These are phyloP conservation scores for Tuberolachnus salignus DNA, from an alignment of 2,888 invertebrate species.

Conservation along the genomic window DNA sequence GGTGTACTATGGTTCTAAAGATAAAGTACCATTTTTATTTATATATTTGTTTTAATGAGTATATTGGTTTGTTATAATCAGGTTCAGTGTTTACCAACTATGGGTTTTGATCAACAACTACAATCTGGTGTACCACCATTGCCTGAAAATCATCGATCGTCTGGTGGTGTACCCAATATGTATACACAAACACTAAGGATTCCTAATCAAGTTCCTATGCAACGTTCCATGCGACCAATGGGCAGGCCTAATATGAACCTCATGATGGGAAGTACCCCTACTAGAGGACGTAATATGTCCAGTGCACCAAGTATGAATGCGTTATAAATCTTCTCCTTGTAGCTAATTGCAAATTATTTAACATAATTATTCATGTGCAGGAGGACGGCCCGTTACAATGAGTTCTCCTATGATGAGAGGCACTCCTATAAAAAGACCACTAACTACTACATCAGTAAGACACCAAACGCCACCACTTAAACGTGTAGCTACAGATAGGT, in stretches of 20 bases:
- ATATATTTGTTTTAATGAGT: not conserved
- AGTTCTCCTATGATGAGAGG: constrained; percentile 7
- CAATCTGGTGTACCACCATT: constrained; percentile 37
- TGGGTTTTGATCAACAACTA: constrained; percentile 42
- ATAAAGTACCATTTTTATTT: too few relatives aligned
- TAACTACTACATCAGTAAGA: not conserved
- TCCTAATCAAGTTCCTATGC: constrained; percentile 39
- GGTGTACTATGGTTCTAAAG: too few relatives aligned
- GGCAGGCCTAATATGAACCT: not conserved
- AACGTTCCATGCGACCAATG: constrained; percentile 36
- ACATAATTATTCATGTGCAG: not conserved
- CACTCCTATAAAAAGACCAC: constrained; percentile 26
- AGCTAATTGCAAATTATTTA: not conserved
- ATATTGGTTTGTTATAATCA: constrained; percentile 16
- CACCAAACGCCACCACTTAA: constrained; percentile 14
- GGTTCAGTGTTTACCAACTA: constrained; percentile 48
- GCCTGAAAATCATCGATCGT: not conserved
- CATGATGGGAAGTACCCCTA: not conserved
- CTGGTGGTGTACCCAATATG: constrained; percentile 22
- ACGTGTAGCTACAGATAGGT: constrained; percentile 34
- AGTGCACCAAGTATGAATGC: constrained; percentile 23
- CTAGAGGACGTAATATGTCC: constrained; percentile 24
- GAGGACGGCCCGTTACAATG: constrained; percentile 25
- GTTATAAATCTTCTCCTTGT: not conserved
- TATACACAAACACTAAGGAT: constrained; percentile 43